Evolutionary conservation across 1,140 invertebrate species (phyloP), one percentile per base, ranked within the genome.

Genomic region (Sitobion miscanthi): DNA sequence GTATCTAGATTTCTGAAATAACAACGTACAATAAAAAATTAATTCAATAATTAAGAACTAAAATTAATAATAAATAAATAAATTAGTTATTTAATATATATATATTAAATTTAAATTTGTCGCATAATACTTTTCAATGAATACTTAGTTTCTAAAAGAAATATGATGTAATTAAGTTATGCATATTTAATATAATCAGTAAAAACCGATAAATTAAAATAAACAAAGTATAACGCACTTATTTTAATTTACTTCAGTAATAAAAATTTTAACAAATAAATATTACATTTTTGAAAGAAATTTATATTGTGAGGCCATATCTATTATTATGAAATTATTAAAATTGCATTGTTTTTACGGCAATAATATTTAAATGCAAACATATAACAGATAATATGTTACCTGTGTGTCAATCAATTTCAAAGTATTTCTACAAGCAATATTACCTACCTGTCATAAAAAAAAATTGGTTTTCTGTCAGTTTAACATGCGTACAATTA

Each of bases 1-100:
- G 98, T 98, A 96, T 99, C 99, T 94, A 99, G 96, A 96, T 99
- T 99, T 69, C 98, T 98, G 95, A 95, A 95, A 95, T 90, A 94
- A 90, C 25, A 88, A 94, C n/a, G 49, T 2, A 91, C 9, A 89
- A n/a, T 77, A n/a, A n/a, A 77, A 77, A n/a, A n/a, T 77, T n/a
- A 35, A 77, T 77, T 77, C n/a, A 77, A 77, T 35, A 77, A 77
- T 77, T n/a, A n/a, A 14, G 30, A 17, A 17, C 62, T 69, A n/a
- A 69, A n/a, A 69, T 17, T n/a, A 69, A 17, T 54, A 77, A 77
- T 77, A n/a, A 35, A n/a, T 77, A 17, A n/a, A 35, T 69, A 23
- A 54, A 2, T 23, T 54, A 54, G 52, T 54, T 25, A 69, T 4
- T 69, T 4, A 69, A n/a, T 69, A 69, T 17, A 30, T 77, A 30